Evolutionary conservation across 2,113 vertebrate species (phyloP).

Genomic region (Vimba vimba): DNA sequence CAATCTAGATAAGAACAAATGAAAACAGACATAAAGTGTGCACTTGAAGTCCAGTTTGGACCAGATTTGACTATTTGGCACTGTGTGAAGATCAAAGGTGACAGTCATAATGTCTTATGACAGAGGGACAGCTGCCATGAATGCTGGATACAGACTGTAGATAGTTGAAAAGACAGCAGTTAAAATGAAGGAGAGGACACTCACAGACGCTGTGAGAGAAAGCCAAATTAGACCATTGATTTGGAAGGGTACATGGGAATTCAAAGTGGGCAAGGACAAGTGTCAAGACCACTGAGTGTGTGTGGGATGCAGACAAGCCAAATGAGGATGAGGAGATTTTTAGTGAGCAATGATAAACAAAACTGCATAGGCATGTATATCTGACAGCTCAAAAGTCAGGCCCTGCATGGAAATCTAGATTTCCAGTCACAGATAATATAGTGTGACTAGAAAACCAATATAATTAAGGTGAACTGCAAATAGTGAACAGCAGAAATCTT

Average conservation of each 20-base stretch:
- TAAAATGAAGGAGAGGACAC: slow-evolving; percentile 18
- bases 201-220: neutral
- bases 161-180: slow-evolving; percentile 1
- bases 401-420: neutral
- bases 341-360: neutral
- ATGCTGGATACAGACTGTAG: slow-evolving; percentile 24
- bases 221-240: slow-evolving; percentile 2
- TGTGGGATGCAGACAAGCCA: slow-evolving; percentile 40
- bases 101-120: slow-evolving; percentile 4
- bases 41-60: slow-evolving; percentile 1
- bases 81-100: neutral
- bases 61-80: slow-evolving; percentile 7
- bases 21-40: neutral
- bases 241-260: slow-evolving; percentile 12
- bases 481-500: neutral
- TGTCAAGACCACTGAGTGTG: slow-evolving; percentile 46
- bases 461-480: neutral
- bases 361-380: neutral
- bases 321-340: neutral
- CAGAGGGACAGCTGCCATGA: slow-evolving; percentile 19
- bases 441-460: slow-evolving; percentile 3
- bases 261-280: neutral
- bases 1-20: slow-evolving; percentile 8
- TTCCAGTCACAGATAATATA: neutral
- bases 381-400: neutral